Base-by-base conservation (phyloP, 2,113 vertebrate species). In the Paralichthys olivaceus region DNA sequence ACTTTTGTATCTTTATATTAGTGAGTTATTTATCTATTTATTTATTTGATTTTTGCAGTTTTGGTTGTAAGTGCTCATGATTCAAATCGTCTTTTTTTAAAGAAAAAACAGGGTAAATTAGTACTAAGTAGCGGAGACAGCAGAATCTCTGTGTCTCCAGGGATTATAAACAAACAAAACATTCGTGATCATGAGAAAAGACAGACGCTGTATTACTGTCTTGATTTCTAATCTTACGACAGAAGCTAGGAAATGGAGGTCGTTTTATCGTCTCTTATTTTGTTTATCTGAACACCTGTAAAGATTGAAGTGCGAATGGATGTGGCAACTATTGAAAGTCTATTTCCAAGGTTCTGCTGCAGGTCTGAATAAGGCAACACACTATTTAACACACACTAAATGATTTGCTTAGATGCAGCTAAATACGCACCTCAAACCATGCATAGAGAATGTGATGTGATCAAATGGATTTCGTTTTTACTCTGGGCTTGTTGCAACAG, bases 361-460 rank as follows among this genome's bases (percentile, higher is more conserved):
- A 1, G 29, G 45, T 45, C n/a, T 43, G 13, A 28, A 29, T 26
- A 19, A 14, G 43, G 3, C 23, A 25, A 25, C 37, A 11, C 37
- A 40, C 37, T 40, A 13, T 17, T 64, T 2, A 45, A 55, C 29
- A 51, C 29, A 51, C 19, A 22, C 11, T 19, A 45, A 61, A 37
- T 45, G 2, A 53, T n/a, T 22, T 53, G 20, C 20, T 58, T 19
- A 7, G 40, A 58, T 69, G 45, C 49, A 63, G 25, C 15, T 14
- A 45, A 66, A 32, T 29, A 74, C 43, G 61, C 63, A 4, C 28
- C 23, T 55, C 49, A 34, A 23, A 19, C 40, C 23, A 59, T 28
- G 51, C 45, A 62, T 45, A 40, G 51, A 59, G 7, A 81, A 72
- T 72, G 13, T 22, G 17, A 87, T 75, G 19, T 22, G 49, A 73